These are phyloP conservation scores for Spea multiplicata DNA, from an alignment of 2,113 vertebrate genomes.

Conservation along the genomic window DNA sequence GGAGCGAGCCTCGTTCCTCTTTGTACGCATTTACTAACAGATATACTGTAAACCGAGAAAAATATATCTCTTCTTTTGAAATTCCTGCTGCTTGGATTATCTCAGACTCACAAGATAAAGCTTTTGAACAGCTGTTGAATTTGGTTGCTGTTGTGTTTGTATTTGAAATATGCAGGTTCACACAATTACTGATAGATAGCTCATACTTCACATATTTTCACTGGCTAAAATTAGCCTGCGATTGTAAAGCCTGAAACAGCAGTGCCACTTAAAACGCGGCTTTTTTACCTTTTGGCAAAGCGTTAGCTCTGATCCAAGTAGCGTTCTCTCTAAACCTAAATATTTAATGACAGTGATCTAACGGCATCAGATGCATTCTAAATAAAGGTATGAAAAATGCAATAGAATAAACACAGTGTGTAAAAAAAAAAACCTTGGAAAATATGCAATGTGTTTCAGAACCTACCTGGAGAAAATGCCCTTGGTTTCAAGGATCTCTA, in stretches of 20 bases:
- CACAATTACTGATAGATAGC: constrained; percentile 24
- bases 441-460: not conserved
- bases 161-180: constrained; percentile 17
- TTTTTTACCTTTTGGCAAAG: not conserved
- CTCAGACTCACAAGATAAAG: not conserved
- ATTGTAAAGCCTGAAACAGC: not conserved
- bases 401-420: not conserved
- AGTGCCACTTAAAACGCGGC: not conserved
- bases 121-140: not conserved
- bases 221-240: constrained; percentile 38
- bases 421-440: not conserved
- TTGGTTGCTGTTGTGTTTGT: constrained; percentile 6
- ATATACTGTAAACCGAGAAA: too few relatives aligned
- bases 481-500: too few relatives aligned
- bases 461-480: too few relatives aligned
- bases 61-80: not conserved
- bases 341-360: not conserved
- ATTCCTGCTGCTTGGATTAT: not conserved
- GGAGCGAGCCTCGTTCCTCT: too few relatives aligned
- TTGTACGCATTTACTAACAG: too few relatives aligned
- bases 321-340: not conserved
- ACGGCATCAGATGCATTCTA: not conserved
- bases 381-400: not conserved
- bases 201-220: constrained; percentile 36
- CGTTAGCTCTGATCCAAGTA: not conserved